Evolutionary conservation across 2,113 vertebrate species (phyloP), one percentile per base, ranked within the genome.

Genomic region (Gadus chalcogrammus): DNA sequence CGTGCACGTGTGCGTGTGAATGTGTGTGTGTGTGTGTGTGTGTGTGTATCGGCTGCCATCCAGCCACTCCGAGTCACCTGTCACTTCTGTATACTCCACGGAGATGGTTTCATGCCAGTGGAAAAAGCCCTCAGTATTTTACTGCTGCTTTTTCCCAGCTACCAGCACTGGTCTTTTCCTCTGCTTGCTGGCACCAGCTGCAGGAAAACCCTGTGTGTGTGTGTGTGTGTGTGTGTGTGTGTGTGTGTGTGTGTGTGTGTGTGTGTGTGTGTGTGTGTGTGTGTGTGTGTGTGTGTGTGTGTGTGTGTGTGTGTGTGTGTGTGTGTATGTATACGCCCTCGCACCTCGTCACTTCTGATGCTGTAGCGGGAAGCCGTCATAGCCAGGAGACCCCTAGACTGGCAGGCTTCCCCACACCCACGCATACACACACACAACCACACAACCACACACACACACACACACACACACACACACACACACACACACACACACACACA

Each of bases 381-480:
- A 86, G 88, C 85, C 87, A 90, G 89, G 84, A 89, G 87, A 90
- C 81, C 85, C 89, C 89, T 86, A 88, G 88, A 88, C 88, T 88
- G 87, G 87, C 88, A 89, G 86, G 86, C 86, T 80, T 79, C 88
- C 48, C 27, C 74, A 85, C 88, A 82, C 89, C 86, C 82, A 86
- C 85, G 60, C 81, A 69, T 59, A 73, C 69, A 77, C 56, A 67
- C 71, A 70, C 61, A 68, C 65, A 56, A 72, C 72, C 77, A 70
- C 48, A 73, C 69, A 59, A 71, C 22, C n/a, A 31, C 67, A 16
- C 76, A 71, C 42, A 24, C 65, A 27, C 20, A 5, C 48, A 55
- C 12, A 55, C 16, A 35, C 31, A 64, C 24, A 64, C 15, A 35
- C 16, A 35, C 27, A 38, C 61, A 15, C 5, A 38, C 27, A 64